Percentiles rank a stretch among this genome's conserved stretches.
Evolutionary conservation across 2,797 vertebrate species (phyloP).

Genomic region (Cuniculus paca): DNA sequence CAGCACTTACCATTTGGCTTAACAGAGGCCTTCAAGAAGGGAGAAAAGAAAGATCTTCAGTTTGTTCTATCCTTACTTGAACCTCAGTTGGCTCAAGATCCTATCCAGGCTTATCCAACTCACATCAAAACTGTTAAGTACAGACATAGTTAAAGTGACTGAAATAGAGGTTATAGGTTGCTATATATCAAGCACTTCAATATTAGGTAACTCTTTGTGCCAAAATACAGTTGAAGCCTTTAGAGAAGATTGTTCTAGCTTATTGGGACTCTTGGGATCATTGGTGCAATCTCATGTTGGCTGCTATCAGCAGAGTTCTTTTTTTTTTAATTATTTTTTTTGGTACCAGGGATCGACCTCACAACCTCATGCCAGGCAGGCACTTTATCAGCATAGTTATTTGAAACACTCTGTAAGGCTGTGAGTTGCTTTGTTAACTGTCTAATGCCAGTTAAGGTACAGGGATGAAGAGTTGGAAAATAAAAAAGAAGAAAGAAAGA

Average conservation of each 20-base stretch:
- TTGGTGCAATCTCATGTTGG: not conserved
- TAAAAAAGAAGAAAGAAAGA: too few relatives aligned
- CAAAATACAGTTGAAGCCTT: not conserved
- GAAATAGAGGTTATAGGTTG: not conserved
- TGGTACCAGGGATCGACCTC: too few relatives aligned
- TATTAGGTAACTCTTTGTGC: not conserved
- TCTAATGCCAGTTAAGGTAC: not conserved
- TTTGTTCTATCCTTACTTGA: conserved; percentile 24
- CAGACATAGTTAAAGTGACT: conserved; percentile 48
- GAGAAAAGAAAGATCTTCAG: not conserved
- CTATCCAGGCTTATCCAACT: not conserved
- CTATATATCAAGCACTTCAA: not conserved
- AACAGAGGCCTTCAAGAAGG: not conserved
- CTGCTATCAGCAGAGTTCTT: conserved; percentile 20
- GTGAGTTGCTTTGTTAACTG: not conserved
- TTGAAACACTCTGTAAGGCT: too few relatives aligned
- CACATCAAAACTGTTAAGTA: not conserved
- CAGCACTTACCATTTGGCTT: not conserved
- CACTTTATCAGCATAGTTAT: too few relatives aligned
- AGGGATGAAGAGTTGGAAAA: not conserved
- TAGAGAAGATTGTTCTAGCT: not conserved
- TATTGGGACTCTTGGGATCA: not conserved
- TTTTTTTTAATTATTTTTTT: too few relatives aligned
- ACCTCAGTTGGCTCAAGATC: not conserved
- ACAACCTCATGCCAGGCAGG: too few relatives aligned